phyloP scores from a whole-genome alignment of 2,888 invertebrate species.

The Timandra comae region DNA sequence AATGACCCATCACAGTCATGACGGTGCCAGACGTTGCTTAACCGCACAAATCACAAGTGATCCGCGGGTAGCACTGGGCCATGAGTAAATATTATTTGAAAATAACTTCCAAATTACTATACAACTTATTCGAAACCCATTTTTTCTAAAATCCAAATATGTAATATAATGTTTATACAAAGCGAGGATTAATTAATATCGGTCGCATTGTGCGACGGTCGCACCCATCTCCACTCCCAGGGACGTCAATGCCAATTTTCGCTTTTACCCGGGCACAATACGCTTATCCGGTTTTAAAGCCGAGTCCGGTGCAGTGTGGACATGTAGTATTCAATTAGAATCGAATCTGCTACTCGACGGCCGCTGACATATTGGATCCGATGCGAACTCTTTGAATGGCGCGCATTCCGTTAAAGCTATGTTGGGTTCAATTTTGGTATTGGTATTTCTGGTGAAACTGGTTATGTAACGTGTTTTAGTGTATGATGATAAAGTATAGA shows the following conservation, averaged over 20 bases:
- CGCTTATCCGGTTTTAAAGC: conserved; percentile 20
- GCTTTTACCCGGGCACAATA: conserved; percentile 16
- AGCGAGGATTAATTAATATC: conserved; percentile 12
- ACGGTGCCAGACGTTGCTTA: too few species aligned
- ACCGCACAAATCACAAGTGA: too few species aligned
- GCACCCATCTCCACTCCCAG: neutral
- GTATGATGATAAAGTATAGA: too few species aligned
- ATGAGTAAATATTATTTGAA: too few species aligned
- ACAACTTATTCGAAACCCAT: too few species aligned
- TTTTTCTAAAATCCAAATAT: too few species aligned
- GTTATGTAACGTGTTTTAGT: neutral
- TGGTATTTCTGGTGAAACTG: neutral
- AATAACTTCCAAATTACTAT: too few species aligned
- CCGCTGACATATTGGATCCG: conserved; percentile 34
- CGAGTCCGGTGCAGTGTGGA: conserved; percentile 19
- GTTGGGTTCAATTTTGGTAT: conserved; percentile 8
- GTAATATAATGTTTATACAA: too few species aligned
- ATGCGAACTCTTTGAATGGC: conserved; percentile 22
- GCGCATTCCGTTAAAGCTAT: conserved; percentile 13
- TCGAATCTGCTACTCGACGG: conserved; percentile 16
- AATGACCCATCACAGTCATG: too few species aligned
- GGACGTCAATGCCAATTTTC: conserved; percentile 15
- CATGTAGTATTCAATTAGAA: conserved; percentile 38
- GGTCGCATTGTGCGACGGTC: conserved; percentile 11
- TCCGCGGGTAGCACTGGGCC: too few species aligned